Evolutionary conservation across 2,797 vertebrate species (phyloP), one percentile per base, ranked within the genome.

Genomic region (Pogonophryne albipinna): DNA sequence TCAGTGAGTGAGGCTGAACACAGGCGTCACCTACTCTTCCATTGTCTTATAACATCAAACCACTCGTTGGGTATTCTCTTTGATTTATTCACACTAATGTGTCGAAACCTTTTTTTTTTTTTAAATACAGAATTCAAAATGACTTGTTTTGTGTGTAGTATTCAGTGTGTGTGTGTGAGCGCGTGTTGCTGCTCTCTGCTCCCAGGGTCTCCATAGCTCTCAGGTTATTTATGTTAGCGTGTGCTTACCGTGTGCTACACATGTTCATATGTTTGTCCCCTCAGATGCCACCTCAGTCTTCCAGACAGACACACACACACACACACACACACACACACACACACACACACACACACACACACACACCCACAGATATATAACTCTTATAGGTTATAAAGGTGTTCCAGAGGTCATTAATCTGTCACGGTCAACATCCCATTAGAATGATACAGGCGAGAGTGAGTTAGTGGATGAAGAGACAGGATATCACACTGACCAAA

Each of bases 191-290:
- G 80, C 88, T 89, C 83, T 83, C 74, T 52, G 51, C 85, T 87
- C 90, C 91, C 91, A 93, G 91, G 91, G 87, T 93, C 85, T 88
- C 87, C 91, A 93, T 91, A 92, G 90, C 93, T 94, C 93, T 91
- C 89, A 93, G 93, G 92, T 91, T 91, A 66, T 90, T 86, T 90
- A 49, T 84, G 91, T 91, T 91, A 41, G 57, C 76, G 72, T 90
- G 90, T 88, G 77, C 78, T 88, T 77, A 72, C 34, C 20, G 74
- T 84, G 84, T 84, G 70, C 78, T 81, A 83, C 47, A 74, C n/a
- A 6, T 85, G 66, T 79, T 68, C 0, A 61, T 53, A 67, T 56
- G 74, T 87, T 89, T 52, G 82, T 89, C 83, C 80, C 78, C 71
- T 87, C 87, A 84, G 73, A 88, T 50, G 56, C 79, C 83, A 72